Base-by-base conservation (phyloP, 2,888 invertebrate species). In the Monoplex corrugatus region DNA sequence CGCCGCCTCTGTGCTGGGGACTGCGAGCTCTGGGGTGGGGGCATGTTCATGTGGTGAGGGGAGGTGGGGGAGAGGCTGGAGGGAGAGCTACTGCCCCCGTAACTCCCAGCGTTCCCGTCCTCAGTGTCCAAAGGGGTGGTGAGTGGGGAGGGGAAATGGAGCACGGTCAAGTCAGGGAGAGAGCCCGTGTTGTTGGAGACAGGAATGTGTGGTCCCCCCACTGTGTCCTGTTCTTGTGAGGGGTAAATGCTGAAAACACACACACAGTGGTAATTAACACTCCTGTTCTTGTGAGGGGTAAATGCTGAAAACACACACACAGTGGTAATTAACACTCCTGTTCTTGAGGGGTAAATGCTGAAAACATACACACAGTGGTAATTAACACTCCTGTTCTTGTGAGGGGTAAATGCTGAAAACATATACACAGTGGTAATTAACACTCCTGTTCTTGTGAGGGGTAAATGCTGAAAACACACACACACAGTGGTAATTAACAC, bases 81-180 rank as follows among this genome's bases (percentile, higher is more conserved):
- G 95, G 97, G 96, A 95, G 88, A 88, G 80, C 97, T 97, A 95
- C 82, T 40, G 57, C 97, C 97, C 86, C 86, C 88, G n/a, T 50
- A 86, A 40, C 89, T 38, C 38, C 75, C 86, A 16, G 40, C 40
- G 78, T 10, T 87, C 45, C 40, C 89, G 44, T 91, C 96, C 86
- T 96, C 96, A 32, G 94, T 97, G 96, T 98, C 98, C 90, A 98
- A 96, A 94, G 98, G 97, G 95, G 97, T 97, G 94, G 97, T 97
- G 94, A 98, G 97, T 5, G 90, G 98, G 98, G 93, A 97, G 90
- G 97, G 97, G 96, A 98, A 98, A 97, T 98, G 98, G 95, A 98
- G 97, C 95, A 98, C 98, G 94, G 98, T 98, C 96, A 99, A 97
- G 97, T 99, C 99, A 92, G 99, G 99, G 96, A 99, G 97, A 92